Conservation (phyloP, 2,888 invertebrate genomes). For the Drosophila siamana region DNA sequence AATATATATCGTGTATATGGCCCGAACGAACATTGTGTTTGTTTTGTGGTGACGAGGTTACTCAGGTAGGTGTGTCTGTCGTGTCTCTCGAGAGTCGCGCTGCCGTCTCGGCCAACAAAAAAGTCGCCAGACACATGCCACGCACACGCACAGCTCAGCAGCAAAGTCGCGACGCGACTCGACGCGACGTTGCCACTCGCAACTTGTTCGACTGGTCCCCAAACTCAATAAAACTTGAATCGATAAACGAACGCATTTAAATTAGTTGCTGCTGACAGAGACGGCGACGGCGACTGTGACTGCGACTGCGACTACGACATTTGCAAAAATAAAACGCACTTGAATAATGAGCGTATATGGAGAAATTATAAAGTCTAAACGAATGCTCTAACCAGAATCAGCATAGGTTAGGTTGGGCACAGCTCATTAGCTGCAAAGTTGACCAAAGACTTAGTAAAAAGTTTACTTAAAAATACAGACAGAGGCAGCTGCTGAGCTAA, state of each 20-base stretch:
- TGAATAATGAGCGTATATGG: slow-evolving; percentile 42
- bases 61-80: slow-evolving; percentile 53
- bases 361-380: slow-evolving; percentile 21
- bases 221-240: slow-evolving; percentile 40
- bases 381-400: slow-evolving; percentile 5
- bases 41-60: slow-evolving; percentile 46
- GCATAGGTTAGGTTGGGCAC: neutral
- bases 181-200: slow-evolving; percentile 12
- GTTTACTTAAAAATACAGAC: neutral
- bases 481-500: too few relatives aligned
- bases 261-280: slow-evolving; percentile 42
- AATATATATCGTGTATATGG: slow-evolving; percentile 55
- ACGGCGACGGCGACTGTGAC: neutral
- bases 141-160: slow-evolving; percentile 7
- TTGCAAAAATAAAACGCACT: slow-evolving; percentile 56
- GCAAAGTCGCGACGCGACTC: slow-evolving; percentile 11
- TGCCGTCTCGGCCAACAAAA: slow-evolving; percentile 18
- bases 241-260: slow-evolving; percentile 65
- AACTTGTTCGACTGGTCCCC: slow-evolving; percentile 43
- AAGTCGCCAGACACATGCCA: slow-evolving; percentile 50
- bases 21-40: slow-evolving; percentile 20
- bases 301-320: slow-evolving; percentile 8
- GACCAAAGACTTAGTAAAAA: neutral
- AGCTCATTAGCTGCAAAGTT: neutral
- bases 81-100: slow-evolving; percentile 36